Base-by-base conservation (phyloP, 2,888 invertebrate genomes). In the Andrena minutula region DNA sequence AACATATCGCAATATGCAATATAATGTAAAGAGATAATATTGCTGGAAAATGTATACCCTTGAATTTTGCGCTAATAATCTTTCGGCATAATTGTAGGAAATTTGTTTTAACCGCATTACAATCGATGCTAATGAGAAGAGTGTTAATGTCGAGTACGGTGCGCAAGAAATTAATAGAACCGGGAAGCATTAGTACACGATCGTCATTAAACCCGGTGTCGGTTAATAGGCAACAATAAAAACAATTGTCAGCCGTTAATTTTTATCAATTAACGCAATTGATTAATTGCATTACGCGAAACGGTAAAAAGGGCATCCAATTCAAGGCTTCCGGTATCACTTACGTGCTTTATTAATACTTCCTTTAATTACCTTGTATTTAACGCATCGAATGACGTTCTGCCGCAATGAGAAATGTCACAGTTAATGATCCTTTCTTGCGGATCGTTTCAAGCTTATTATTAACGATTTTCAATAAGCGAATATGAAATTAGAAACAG, bases 251-350 rank as follows among this genome's bases (percentile, higher is more conserved):
- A 82, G 81, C 82, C 78, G 76, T 32, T 80, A 12, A 68, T 75
- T 84, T 81, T 71, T 79, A 83, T 80, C 78, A 84, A 85, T 84
- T 83, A 83, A 60, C 79, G 32, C 51, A 72, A 88, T 88, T 79
- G 68, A 84, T 85, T 88, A 87, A 88, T 87, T 75, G 77, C 77
- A 83, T 83, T 81, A 74, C 70, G 49, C 41, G 30, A 58, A 56
- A 81, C 56, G 74, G 63, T 79, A 60, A 80, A 69, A 65, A 49
- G 32, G 56, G 69, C 73, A 75, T 84, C 63, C 51, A 60, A 65
- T 71, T 60, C 53, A 26, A 76, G 61, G 60, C 89, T 87, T 88
- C 88, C 89, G 89, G 64, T 49, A 28, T 70, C 71, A 70, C 16
- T 65, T 64, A 51, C 53, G 23, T 6, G 4, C 56, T 51, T 58